These are phyloP conservation scores for Stenodera caucasica DNA, from an alignment of 2,888 invertebrate genomes.

Conservation along the genomic window DNA sequence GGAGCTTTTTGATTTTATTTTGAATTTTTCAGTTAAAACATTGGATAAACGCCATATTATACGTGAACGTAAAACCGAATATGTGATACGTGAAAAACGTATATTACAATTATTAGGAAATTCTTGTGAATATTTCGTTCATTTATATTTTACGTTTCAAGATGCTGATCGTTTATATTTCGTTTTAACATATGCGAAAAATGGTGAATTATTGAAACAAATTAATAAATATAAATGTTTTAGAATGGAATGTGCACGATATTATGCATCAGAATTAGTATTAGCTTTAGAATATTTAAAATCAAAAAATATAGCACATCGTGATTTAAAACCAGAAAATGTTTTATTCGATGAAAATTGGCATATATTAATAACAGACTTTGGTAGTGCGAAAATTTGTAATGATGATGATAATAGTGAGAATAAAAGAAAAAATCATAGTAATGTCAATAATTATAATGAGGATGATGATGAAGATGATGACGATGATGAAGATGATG, in stretches of 20 bases:
- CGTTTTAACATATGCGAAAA: slow-evolving; percentile 91
- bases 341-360: slow-evolving; percentile 92
- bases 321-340: slow-evolving; percentile 98
- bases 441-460: background rate
- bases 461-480: slow-evolving; percentile 25
- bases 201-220: slow-evolving; percentile 91
- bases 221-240: slow-evolving; percentile 90
- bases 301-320: slow-evolving; percentile 84
- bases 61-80: slow-evolving; percentile 89
- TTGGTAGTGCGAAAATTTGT: slow-evolving; percentile 92
- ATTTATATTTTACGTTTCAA: slow-evolving; percentile 96
- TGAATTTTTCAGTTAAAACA: slow-evolving; percentile 83
- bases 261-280: slow-evolving; percentile 93
- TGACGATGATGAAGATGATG: slow-evolving; percentile 47
- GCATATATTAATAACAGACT: slow-evolving; percentile 96
- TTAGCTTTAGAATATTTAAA: slow-evolving; percentile 91
- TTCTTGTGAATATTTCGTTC: slow-evolving; percentile 77
- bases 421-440: slow-evolving; percentile 26
- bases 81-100: slow-evolving; percentile 93
- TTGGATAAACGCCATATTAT: slow-evolving; percentile 93
- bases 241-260: slow-evolving; percentile 80
- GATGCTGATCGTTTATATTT: slow-evolving; percentile 91
- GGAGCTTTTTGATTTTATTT: background rate
- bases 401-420: slow-evolving; percentile 38
- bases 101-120: slow-evolving; percentile 83